Evolutionary conservation across 2,113 vertebrate species (phyloP).

Genomic region (Notarius lentiginosus): DNA sequence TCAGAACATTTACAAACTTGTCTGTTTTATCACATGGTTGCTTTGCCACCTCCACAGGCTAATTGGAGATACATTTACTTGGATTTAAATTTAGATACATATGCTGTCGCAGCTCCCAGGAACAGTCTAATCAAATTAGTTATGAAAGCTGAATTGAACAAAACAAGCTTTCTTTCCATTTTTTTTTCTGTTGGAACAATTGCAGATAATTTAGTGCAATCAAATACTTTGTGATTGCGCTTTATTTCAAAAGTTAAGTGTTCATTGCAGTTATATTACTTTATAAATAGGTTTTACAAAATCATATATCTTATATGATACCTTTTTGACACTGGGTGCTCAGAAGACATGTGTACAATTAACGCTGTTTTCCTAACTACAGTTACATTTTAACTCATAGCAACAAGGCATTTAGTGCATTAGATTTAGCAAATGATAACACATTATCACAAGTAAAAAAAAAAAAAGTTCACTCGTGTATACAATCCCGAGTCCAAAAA

Average conservation of each 20-base stretch:
- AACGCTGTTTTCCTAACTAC: neutral
- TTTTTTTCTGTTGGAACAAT: constrained; percentile 10
- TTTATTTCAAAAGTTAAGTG: neutral
- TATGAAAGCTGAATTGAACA: constrained; percentile 28
- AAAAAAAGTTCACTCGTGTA: neutral
- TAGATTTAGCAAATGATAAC: neutral
- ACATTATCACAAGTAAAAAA: neutral
- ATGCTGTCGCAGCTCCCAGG: constrained; percentile 31
- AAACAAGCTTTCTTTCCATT: neutral
- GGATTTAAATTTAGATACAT: constrained; percentile 29
- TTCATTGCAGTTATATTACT: neutral
- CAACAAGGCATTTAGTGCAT: neutral
- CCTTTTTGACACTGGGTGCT: no score
- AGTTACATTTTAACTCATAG: neutral
- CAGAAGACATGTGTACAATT: neutral
- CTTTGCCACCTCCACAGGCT: neutral
- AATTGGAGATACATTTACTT: constrained; percentile 34
- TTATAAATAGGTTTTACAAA: neutral
- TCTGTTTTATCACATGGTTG: neutral
- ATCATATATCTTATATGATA: neutral
- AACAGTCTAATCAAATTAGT: constrained; percentile 45
- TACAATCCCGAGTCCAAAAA: neutral
- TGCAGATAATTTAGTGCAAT: neutral
- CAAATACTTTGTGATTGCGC: neutral
- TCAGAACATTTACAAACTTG: neutral